phyloP scores from a whole-genome alignment of 2,113 vertebrate species.

The Camelus bactrianus region DNA sequence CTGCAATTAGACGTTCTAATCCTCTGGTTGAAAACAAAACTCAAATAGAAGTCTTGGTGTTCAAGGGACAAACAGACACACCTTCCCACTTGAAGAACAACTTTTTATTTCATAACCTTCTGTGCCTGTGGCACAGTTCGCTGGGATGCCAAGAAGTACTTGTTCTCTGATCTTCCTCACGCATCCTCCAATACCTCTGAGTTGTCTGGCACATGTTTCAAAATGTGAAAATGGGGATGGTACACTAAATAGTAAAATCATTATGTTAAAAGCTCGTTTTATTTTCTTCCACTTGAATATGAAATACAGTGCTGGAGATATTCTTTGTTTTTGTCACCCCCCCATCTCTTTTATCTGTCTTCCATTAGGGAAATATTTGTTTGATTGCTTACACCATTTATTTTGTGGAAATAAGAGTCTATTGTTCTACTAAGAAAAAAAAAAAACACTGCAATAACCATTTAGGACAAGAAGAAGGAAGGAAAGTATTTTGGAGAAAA shows the following conservation, averaged over 20 bases:
- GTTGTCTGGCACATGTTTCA: constrained; percentile 58
- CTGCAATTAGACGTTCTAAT: constrained; percentile 15
- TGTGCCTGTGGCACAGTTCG: constrained; percentile 57
- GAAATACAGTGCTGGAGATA: constrained; percentile 55
- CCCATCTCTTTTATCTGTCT: constrained; percentile 41
- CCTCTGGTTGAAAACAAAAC: constrained; percentile 51
- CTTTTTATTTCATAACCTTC: constrained; percentile 65
- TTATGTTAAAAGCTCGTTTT: constrained; percentile 65
- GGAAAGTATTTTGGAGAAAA: constrained; percentile 87
- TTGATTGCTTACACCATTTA: constrained; percentile 76
- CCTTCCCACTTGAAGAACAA: constrained; percentile 52
- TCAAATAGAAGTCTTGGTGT: constrained; percentile 8
- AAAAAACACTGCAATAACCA: constrained; percentile 49
- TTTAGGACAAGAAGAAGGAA: constrained; percentile 85
- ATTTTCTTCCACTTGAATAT: constrained; percentile 70
- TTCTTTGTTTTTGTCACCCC: constrained; percentile 61
- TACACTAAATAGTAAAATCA: constrained; percentile 69
- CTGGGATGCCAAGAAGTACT: constrained; percentile 20
- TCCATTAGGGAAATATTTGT: constrained; percentile 77
- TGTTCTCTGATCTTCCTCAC: constrained; percentile 46
- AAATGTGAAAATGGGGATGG: constrained; percentile 49
- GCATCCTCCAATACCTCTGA: background rate
- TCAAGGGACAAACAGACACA: constrained; percentile 64
- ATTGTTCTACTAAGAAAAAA: constrained; percentile 81
- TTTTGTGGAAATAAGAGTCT: constrained; percentile 83